A percentile compares a stretch with the other conserved stretches of the same genome.
These are phyloP conservation scores for Eupithecia dodoneata DNA, from an alignment of 2,888 invertebrate species.

Conservation along the genomic window DNA sequence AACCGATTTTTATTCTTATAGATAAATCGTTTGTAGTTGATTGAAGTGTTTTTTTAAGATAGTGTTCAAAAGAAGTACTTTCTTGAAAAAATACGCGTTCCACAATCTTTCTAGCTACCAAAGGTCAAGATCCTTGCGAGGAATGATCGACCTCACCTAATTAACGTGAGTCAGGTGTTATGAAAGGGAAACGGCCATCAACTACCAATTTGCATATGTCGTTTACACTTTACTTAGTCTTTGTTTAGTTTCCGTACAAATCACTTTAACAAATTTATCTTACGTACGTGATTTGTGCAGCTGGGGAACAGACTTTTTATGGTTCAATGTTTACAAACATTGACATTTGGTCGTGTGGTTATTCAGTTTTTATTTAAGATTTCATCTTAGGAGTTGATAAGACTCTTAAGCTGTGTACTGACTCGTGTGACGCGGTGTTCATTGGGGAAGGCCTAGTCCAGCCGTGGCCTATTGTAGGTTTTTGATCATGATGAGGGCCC, in stretches of 20 bases:
- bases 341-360: conserved; percentile 12
- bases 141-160: conserved; percentile 21
- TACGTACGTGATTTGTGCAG: conserved; percentile 35
- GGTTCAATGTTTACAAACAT: conserved; percentile 26
- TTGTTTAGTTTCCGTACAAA: conserved; percentile 44
- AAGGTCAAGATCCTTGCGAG: not conserved
- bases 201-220: conserved; percentile 42
- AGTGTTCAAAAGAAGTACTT: too few species aligned
- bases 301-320: conserved; percentile 27
- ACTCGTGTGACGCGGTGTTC: too few species aligned
- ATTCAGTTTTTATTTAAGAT: not conserved
- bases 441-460: too few species aligned
- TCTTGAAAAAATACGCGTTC: not conserved
- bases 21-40: too few species aligned
- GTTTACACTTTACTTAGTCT: conserved; percentile 35
- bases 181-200: conserved; percentile 46
- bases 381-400: not conserved
- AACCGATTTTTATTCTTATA: too few species aligned
- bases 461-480: too few species aligned
- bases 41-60: too few species aligned
- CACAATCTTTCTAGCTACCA: not conserved
- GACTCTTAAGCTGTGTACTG: not conserved
- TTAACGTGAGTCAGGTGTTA: conserved; percentile 31
- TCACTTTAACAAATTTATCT: conserved; percentile 38
- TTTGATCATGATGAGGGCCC: too few species aligned